Evolutionary conservation across 2,113 vertebrate species (phyloP).

Genomic region (Osmerus mordax): DNA sequence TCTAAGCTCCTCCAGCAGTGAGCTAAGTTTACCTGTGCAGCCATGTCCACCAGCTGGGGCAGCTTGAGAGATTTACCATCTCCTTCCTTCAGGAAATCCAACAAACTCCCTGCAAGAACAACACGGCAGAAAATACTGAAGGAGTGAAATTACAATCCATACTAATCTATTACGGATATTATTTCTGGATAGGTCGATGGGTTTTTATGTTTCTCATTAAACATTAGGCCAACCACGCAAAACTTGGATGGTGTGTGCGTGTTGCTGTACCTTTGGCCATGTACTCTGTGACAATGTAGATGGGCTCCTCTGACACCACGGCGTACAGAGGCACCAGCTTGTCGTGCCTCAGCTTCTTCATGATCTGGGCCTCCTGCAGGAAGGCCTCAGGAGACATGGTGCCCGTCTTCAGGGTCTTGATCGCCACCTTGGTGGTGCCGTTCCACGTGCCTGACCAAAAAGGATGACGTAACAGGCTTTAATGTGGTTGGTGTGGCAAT

Average conservation of each 20-base stretch:
- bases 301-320: constrained; percentile 96
- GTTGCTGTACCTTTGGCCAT: constrained; percentile 87
- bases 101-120: constrained; percentile 81
- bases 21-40: constrained; percentile 84
- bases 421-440: constrained; percentile 96
- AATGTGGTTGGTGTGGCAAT: not conserved
- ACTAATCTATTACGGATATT: too few species aligned
- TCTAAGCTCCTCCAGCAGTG: not conserved
- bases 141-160: too few species aligned
- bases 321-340: constrained; percentile 95
- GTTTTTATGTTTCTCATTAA: too few species aligned
- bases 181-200: too few species aligned
- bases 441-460: constrained; percentile 88
- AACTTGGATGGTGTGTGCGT: not conserved
- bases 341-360: constrained; percentile 96
- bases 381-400: constrained; percentile 99
- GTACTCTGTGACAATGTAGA: constrained; percentile 95
- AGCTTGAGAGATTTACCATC: constrained; percentile 95
- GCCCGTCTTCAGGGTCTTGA: constrained; percentile 95
- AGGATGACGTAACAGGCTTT: not conserved
- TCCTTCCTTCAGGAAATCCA: constrained; percentile 97
- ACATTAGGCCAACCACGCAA: too few species aligned
- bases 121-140: too few species aligned
- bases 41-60: constrained; percentile 96
- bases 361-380: constrained; percentile 97